phyloP scores from a whole-genome alignment of 2,888 invertebrate species.

The Euphydryas editha region DNA sequence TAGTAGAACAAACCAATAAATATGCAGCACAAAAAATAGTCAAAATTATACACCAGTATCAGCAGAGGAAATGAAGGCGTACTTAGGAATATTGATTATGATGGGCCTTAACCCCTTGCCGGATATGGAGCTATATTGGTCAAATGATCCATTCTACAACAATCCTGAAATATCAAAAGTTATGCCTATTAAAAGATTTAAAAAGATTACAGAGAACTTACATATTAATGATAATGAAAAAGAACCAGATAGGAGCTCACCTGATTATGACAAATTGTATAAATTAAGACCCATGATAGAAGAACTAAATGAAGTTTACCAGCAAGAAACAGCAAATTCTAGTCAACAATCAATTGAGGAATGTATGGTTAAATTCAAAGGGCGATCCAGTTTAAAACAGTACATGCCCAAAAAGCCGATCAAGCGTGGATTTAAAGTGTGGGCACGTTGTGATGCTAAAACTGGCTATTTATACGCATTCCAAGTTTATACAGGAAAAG shows the following conservation, averaged over 20 bases:
- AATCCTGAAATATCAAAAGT: constrained; percentile 47
- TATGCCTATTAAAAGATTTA: constrained; percentile 43
- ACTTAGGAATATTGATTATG: constrained; percentile 48
- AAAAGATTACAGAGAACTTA: constrained; percentile 32
- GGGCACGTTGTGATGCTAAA: constrained; percentile 31
- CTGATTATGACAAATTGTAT: constrained; percentile 34
- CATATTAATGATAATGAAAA: constrained; percentile 36
- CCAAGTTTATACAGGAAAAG: constrained; percentile 11
- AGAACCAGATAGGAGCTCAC: constrained; percentile 26
- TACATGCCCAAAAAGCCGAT: constrained; percentile 40
- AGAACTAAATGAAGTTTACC: constrained; percentile 31
- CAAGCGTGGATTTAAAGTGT: constrained; percentile 40
- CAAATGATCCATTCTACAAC: constrained; percentile 48
- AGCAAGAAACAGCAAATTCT: constrained; percentile 23
- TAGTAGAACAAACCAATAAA: constrained; percentile 47
- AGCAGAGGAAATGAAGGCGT: constrained; percentile 43
- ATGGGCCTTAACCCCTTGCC: constrained; percentile 51
- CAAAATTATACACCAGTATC: constrained; percentile 44
- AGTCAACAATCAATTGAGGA: constrained; percentile 26
- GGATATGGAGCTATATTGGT: constrained; percentile 49
- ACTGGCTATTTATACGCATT: constrained; percentile 40
- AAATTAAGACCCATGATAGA: constrained; percentile 36
- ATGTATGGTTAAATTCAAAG: constrained; percentile 46
- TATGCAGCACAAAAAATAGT: constrained; percentile 45
- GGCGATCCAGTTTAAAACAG: constrained; percentile 41